Evolutionary conservation across 2,888 invertebrate genomes (phyloP).

Genomic region (Cylloceria caligata): DNA sequence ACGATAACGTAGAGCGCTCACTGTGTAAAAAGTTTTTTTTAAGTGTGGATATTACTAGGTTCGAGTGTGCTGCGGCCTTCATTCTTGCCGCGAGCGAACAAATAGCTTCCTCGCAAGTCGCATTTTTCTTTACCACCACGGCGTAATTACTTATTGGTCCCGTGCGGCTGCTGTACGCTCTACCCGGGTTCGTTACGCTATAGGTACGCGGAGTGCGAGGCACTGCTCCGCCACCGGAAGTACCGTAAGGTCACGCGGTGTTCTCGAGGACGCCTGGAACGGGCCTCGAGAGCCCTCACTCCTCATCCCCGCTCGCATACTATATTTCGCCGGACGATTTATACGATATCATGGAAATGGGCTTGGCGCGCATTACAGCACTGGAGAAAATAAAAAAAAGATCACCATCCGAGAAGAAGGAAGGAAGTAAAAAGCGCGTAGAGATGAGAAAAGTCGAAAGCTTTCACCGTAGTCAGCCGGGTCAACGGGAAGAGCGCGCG

Average conservation of each 20-base stretch:
- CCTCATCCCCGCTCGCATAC: slow-evolving; percentile 32
- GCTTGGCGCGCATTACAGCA: slow-evolving; percentile 47
- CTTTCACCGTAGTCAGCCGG: slow-evolving; percentile 30
- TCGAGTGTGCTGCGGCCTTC: slow-evolving; percentile 7
- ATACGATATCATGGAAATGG: slow-evolving; percentile 78
- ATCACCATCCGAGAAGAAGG: slow-evolving; percentile 10
- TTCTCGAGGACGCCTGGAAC: slow-evolving; percentile 61
- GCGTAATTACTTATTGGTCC: slow-evolving; percentile 78
- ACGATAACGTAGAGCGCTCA: slow-evolving; percentile 74
- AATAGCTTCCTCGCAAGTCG: slow-evolving; percentile 75
- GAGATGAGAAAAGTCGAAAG: slow-evolving; percentile 29
- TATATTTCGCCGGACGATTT: slow-evolving; percentile 72
- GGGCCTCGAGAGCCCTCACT: slow-evolving; percentile 61
- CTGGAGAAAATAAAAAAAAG: neutral
- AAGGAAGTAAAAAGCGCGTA: neutral
- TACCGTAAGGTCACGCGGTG: slow-evolving; percentile 51
- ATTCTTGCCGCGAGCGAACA: slow-evolving; percentile 68
- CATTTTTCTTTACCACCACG: slow-evolving; percentile 73
- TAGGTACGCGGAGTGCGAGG: slow-evolving; percentile 4
- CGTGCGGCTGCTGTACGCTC: slow-evolving; percentile 56
- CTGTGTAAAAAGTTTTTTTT: slow-evolving; percentile 52
- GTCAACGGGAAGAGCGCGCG: neutral
- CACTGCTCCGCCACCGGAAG: slow-evolving; percentile 53
- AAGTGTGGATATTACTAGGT: slow-evolving; percentile 23
- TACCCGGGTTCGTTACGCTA: slow-evolving; percentile 47